Evolutionary conservation across 2,113 vertebrate genomes (phyloP), one percentile per base, ranked within the genome.

Genomic region (Apteryx owenii): DNA sequence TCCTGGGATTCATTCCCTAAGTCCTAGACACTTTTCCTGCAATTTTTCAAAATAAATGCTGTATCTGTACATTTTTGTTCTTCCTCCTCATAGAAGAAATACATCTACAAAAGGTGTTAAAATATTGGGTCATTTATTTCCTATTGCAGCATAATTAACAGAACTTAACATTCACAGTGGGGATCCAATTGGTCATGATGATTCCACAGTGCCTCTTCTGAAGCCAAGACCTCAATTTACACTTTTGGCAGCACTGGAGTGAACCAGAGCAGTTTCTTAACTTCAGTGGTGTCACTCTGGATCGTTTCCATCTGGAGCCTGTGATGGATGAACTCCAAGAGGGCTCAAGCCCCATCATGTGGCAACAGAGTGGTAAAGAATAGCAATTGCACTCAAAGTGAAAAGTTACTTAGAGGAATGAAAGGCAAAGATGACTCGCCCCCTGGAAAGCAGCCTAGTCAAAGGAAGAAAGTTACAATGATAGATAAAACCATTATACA

Each of bases 401-500:
- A 93, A 46, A 50, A 51, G 31, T 31, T n/a, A 14, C 33, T 82
- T n/a, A 40, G 36, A 60, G 29, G 64, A 95, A 89, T 56, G 54
- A 94, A 95, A 90, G 78, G 71, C 46, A 76, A 83, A 95, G 73
- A 90, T 78, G 66, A 94, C 28, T 89, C 0, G 1, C 68, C 5
- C 29, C 40, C 38, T 1, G 0, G 48, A 78, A 89, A 86, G 62
- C 56, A 87, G 26, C 2, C 2, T 62, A 1, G 40, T 88, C 80
- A 95, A 89, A 97, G 71, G 80, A 82, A 86, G n/a, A 64, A 88
- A 83, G 82, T 87, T 94, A 56, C 65, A 82, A 73, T 2, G 46
- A 33, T 6, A 93, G 75, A 88, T 95, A 81, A 95, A 96, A 60
- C 68, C n/a, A 33, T 89, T 89, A n/a, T 5, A 79, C 36, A 51